phyloP scores from a whole-genome alignment of 2,797 vertebrate genomes.

The Acipenser ruthenus region DNA sequence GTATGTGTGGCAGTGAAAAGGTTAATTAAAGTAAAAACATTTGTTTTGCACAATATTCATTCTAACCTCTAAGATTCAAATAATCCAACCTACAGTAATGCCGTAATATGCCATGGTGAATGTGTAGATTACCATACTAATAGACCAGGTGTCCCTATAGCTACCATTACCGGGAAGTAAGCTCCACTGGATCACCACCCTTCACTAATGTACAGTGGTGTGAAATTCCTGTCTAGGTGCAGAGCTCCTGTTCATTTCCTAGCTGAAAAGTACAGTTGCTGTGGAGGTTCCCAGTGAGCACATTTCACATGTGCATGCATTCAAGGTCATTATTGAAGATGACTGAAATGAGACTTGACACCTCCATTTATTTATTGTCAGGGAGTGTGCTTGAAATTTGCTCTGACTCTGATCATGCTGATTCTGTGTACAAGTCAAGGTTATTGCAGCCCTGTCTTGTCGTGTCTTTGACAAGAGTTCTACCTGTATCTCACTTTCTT shows the following conservation, averaged over 20 bases:
- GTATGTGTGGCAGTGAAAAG: no score
- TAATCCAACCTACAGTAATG: no score
- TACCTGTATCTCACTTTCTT: background rate
- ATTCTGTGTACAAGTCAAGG: conserved; percentile 31
- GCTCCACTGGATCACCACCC: background rate
- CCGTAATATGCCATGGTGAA: no score
- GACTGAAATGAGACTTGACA: conserved; percentile 45
- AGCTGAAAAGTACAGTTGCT: conserved; percentile 45
- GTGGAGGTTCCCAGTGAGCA: conserved; percentile 39
- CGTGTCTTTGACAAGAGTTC: conserved; percentile 18
- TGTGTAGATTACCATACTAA: no score
- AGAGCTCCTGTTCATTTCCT: conserved; percentile 54
- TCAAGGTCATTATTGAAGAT: conserved; percentile 53
- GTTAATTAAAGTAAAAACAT: no score
- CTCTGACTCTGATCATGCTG: conserved; percentile 38
- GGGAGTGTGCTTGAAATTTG: conserved; percentile 36
- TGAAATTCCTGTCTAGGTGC: conserved; percentile 52
- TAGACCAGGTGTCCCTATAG: no score
- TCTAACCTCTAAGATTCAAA: no score
- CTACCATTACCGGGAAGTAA: no score
- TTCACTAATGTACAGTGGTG: conserved; percentile 21
- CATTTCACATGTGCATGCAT: conserved; percentile 51
- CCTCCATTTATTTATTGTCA: conserved; percentile 52
- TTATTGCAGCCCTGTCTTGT: conserved; percentile 33
- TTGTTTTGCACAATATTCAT: no score